Evolutionary conservation across 2,797 vertebrate genomes (phyloP), one percentile per base, ranked within the genome.

Genomic region (Tapirus indicus): DNA sequence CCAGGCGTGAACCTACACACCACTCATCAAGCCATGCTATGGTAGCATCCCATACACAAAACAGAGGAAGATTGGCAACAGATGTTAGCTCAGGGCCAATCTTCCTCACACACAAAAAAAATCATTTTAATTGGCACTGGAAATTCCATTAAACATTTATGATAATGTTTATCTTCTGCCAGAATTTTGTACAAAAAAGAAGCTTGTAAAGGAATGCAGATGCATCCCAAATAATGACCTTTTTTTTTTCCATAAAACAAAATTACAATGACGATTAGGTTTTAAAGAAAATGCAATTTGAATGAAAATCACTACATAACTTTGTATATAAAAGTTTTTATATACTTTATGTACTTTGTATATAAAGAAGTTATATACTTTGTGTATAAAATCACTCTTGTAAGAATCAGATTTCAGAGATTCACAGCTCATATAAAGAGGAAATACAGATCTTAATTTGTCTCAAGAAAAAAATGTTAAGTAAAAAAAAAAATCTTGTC

Each of bases 261-360:
- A 82, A 68, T 52, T 58, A 62, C 6, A 93, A 29, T 69, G 41
- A 72, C 52, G 62, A 78, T 72, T 58, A 64, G 14, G 2, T 83
- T 85, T 88, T 64, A 68, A 90, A 92, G 29, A 97, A 96, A 94
- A 96, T 85, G 47, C 74, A 20, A 68, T 79, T 54, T 60, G 56
- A 82, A 41, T 66, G 44, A 87, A 95, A 80, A 52, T 10, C 87
- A 21, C 41, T 86, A 5, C 29, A 52, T 18, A 64, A 64, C 17
- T 75, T 69, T 52, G 13, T 66, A 54, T 32, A 78, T 47, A 90
- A 41, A 47, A 47, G 47, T 47, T 47, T 47, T 9, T 47, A 47
- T 47, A 47, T 11, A 47, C 47, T 38, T 38, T 38, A 2, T 38
- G 38, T 38, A 38, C 38, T 38, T 38, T 38, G 38, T 38, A 38